These are phyloP conservation scores for Eubasilissa splendida DNA, from an alignment of 2,888 invertebrate genomes.

Conservation along the genomic window DNA sequence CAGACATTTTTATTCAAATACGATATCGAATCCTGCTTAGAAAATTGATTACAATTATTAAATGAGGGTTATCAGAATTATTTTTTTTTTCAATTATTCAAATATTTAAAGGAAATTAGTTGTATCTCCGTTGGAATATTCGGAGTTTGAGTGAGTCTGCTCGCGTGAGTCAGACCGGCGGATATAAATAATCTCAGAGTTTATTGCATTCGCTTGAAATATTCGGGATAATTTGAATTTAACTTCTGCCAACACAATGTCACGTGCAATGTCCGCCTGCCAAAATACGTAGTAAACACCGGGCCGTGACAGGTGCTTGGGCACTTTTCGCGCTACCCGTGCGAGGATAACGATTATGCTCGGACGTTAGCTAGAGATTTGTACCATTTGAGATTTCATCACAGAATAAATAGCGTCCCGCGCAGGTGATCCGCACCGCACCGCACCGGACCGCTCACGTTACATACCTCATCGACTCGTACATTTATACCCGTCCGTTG, in stretches of 20 bases:
- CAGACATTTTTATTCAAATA: not conserved
- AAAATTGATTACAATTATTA: not conserved
- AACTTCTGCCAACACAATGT: conserved; percentile 23
- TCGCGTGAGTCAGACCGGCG: not conserved
- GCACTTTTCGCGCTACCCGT: not conserved
- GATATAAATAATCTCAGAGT: conserved; percentile 18
- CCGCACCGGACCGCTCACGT: not conserved
- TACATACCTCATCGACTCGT: not conserved
- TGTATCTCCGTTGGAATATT: not conserved
- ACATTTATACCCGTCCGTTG: not conserved
- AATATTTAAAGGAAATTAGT: not conserved
- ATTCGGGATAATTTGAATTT: conserved; percentile 4
- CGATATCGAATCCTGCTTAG: not conserved
- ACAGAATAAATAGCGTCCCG: not conserved
- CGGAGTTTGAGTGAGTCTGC: not conserved
- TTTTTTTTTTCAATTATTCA: not conserved
- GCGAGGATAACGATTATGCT: not conserved
- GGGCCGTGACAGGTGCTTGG: not conserved
- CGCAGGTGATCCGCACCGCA: not conserved
- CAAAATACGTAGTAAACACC: conserved; percentile 1
- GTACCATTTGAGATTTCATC: not conserved
- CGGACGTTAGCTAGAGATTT: not conserved
- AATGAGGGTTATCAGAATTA: not conserved
- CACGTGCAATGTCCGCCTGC: conserved; percentile 8
- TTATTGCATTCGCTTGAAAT: conserved; percentile 24